Evolutionary conservation across 2,797 vertebrate species (phyloP), one percentile per base, ranked within the genome.

Genomic region (Pteronotus mesoamericanus): DNA sequence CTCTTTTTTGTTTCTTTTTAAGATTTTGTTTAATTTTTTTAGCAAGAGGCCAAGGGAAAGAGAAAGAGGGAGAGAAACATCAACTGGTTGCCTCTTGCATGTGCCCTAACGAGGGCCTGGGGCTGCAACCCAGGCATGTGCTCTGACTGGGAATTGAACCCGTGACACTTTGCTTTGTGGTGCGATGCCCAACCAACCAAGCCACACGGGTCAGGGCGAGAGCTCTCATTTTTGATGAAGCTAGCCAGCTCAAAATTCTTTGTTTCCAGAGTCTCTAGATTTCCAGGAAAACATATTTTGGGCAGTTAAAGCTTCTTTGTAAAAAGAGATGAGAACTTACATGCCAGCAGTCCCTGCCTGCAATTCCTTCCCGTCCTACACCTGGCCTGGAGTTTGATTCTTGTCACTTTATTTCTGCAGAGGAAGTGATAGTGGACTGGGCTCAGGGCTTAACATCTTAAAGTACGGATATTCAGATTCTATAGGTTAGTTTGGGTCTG

Each of bases 221-320:
- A 80, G 34, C 53, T 39, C 21, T 79, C 57, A 5, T 66, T 71
- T 71, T 75, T 29, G 8, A 37, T 55, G 61, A 80, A 57, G 68
- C 26, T 74, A 4, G n/a, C 7, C 48, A 44, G 44, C 53, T 57
- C 44, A 71, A 48, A 66, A 34, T 55, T 82, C 69, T 66, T 57
- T 77, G 12, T 78, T 44, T 61, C 85, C 21, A 48, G 61, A 39
- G 51, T 78, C 48, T 92, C n/a, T 19, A 26, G 57, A 72, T 83
- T 42, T 39, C 74, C 3, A n/a, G 32, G 71, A 84, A 61, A 86
- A n/a, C 22, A 18, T n/a, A 10, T 37, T 53, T 79, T 79, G 66
- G 21, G 71, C n/a, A 69, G 32, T 34, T 46, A 22, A 39, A 3
- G 9, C 34, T 87, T 87, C 22, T 32, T 18, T 77, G 9, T 69